A percentile compares a stretch with the other conserved stretches of the same genome.
Conservation (phyloP, 2,797 vertebrate genomes). For the Gastrophryne carolinensis region DNA sequence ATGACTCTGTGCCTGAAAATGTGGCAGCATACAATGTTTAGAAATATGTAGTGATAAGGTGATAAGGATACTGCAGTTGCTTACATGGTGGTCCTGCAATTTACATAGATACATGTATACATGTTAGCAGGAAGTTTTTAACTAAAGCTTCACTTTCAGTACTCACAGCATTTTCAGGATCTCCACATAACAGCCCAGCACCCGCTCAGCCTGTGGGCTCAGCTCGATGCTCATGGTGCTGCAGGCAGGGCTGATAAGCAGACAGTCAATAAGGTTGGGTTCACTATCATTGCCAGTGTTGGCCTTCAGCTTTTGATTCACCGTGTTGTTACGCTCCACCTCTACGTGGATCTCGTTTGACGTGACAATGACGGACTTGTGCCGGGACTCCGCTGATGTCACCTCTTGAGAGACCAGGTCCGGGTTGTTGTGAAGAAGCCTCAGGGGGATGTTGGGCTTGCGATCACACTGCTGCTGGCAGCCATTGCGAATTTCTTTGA, state of each 20-base stretch:
- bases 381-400: constrained; percentile 69
- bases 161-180: constrained; percentile 99
- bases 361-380: constrained; percentile 83
- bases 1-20: too few species aligned
- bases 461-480: constrained; percentile 96
- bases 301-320: constrained; percentile 82
- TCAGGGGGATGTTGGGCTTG: constrained; percentile 90
- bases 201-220: constrained; percentile 90
- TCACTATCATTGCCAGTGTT: constrained; percentile 86
- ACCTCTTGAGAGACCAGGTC: constrained; percentile 77
- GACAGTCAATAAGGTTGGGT: constrained; percentile 96
- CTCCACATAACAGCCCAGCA: constrained; percentile 95
- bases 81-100: too few species aligned
- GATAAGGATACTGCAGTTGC: too few species aligned
- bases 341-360: constrained; percentile 96
- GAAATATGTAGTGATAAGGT: too few species aligned
- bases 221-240: constrained; percentile 96
- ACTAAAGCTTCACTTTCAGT: too few species aligned
- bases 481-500: constrained; percentile 96
- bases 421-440: constrained; percentile 86
- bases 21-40: too few species aligned
- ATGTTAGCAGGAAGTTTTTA: too few species aligned
- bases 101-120: too few species aligned
- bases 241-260: constrained; percentile 94
- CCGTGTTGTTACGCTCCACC: constrained; percentile 88